Evolutionary conservation across 2,888 invertebrate genomes (phyloP).

Genomic region (Ophonus ardosiacus): DNA sequence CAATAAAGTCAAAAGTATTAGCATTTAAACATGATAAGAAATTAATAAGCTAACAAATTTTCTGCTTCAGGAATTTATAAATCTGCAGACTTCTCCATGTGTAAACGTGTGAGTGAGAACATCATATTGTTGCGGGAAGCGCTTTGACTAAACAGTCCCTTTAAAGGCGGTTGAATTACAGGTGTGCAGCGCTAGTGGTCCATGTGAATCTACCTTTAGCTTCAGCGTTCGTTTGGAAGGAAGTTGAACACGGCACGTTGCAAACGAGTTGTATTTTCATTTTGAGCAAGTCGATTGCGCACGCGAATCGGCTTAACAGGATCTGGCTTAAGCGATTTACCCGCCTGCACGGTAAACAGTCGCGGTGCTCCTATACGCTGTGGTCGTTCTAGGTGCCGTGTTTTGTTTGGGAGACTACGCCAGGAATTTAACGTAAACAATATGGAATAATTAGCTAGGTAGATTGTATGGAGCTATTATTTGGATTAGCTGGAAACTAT

Average conservation of each 20-base stretch:
- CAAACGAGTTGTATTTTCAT: conserved; percentile 58
- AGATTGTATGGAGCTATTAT: conserved; percentile 17
- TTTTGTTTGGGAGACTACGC: background rate
- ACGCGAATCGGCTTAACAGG: conserved; percentile 58
- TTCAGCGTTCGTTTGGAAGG: background rate
- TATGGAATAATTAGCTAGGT: conserved; percentile 21
- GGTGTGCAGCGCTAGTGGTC: background rate
- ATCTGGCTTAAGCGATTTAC: conserved; percentile 56
- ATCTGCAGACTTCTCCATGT: too few relatives aligned
- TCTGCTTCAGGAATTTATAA: too few relatives aligned
- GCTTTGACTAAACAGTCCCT: background rate
- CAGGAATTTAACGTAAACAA: conserved; percentile 8
- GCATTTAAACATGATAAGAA: too few relatives aligned
- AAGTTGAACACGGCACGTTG: conserved; percentile 15
- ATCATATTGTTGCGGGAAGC: background rate
- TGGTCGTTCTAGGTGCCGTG: conserved; percentile 28
- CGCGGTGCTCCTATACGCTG: background rate
- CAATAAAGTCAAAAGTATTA: too few relatives aligned
- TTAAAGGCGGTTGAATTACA: background rate
- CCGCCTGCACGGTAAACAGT: conserved; percentile 46
- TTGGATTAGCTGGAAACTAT: background rate
- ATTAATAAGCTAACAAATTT: too few relatives aligned
- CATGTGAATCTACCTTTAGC: conserved; percentile 29
- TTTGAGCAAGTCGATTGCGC: conserved; percentile 49
- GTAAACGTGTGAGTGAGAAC: background rate